A percentile compares a stretch with the other conserved stretches of the same genome.
phyloP scores from a whole-genome alignment of 2,113 vertebrate species.

The Trachemys scripta region DNA sequence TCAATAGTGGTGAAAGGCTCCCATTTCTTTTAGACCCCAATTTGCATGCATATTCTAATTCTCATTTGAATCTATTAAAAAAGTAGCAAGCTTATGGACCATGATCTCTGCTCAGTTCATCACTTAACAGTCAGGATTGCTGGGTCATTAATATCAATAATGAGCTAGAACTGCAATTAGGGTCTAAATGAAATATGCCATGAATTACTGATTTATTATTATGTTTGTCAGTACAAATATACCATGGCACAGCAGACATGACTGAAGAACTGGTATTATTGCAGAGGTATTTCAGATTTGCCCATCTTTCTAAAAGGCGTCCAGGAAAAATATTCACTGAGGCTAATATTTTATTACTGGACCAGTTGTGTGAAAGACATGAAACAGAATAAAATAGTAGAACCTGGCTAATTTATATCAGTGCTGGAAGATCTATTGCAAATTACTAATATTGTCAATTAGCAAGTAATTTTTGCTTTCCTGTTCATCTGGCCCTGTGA shows the following conservation, averaged over 20 bases:
- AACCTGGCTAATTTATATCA: background rate
- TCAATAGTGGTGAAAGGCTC: slow-evolving; percentile 49
- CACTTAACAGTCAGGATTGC: slow-evolving; percentile 70
- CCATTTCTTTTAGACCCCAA: slow-evolving; percentile 29
- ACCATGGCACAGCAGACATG: background rate
- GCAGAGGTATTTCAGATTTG: background rate
- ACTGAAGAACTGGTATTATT: background rate
- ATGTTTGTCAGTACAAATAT: slow-evolving; percentile 56
- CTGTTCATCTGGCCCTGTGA: background rate
- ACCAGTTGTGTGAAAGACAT: background rate
- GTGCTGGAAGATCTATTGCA: background rate
- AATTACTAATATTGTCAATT: background rate
- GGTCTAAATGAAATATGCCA: slow-evolving; percentile 64
- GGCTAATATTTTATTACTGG: background rate
- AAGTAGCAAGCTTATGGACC: slow-evolving; percentile 52
- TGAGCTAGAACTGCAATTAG: slow-evolving; percentile 77
- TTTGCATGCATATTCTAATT: slow-evolving; percentile 67
- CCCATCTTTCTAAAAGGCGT: background rate
- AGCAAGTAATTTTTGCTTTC: background rate
- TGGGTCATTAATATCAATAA: slow-evolving; percentile 81
- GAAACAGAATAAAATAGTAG: background rate
- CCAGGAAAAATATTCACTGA: background rate
- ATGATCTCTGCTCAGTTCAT: slow-evolving; percentile 72
- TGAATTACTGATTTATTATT: slow-evolving; percentile 60
- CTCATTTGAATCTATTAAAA: slow-evolving; percentile 73